Evolutionary conservation across 2,797 vertebrate species (phyloP), one percentile per base, ranked within the genome.

Genomic region (Tarsius wallacei): DNA sequence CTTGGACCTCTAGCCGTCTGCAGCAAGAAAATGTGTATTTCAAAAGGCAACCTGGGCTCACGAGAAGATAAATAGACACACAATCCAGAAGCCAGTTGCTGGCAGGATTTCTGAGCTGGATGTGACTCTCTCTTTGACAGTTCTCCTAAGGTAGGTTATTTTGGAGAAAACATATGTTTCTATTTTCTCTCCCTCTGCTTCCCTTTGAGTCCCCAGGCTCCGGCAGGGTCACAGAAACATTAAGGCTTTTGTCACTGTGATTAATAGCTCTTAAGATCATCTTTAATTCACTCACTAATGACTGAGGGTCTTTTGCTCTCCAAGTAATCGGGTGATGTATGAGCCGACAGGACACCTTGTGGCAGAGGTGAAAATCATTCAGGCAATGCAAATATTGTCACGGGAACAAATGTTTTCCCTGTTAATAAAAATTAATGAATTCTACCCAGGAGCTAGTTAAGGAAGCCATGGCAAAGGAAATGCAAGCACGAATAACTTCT

Each of bases 201-300:
- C 99, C 99, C 99, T 99, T 98, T 98, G 99, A 98, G 99, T 99
- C 99, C 99, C 99, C 99, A 99, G 99, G 99, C 99, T 99, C 99
- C 98, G 98, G 99, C 99, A 99, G 99, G 99, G 99, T 99, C 99
- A 99, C 99, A 99, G 99, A 99, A 99, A 99, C 99, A 99, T 99
- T 99, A 99, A 99, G 99, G 99, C 99, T 99, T 99, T 99, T 99
- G 99, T 99, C 99, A 99, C 99, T 99, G 99, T 99, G 99, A 99
- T 99, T 99, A 99, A 99, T 99, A 99, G 99, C 99, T 99, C 99
- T 99, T 99, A 99, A 99, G 99, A 99, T 99, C 99, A 99, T 99
- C 99, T 99, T 99, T 99, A 99, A 99, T 99, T 99, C 99, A 99
- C 99, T 99, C 99, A 99, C 99, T 99, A 99, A 99, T 99, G 99